Evolutionary conservation across 2,888 invertebrate genomes (phyloP).

Genomic region (Oscheius sp.): DNA sequence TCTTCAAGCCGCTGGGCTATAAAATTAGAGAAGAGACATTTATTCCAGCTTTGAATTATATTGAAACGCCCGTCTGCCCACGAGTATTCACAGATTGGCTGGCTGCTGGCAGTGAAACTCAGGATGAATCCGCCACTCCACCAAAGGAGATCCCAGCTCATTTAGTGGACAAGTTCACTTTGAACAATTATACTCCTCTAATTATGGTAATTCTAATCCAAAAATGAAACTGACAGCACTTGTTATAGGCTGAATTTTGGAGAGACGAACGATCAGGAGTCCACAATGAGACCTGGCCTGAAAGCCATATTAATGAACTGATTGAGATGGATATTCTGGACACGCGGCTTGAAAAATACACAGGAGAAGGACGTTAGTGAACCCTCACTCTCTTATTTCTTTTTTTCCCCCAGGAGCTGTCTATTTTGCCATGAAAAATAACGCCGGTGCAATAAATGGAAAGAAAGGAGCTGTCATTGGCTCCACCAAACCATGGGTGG

Average conservation of each 20-base stretch:
- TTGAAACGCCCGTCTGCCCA: background rate
- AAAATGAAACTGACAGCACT: too few relatives aligned
- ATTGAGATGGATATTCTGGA: background rate
- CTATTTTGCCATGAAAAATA: conserved; percentile 2
- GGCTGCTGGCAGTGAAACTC: background rate
- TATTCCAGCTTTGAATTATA: conserved; percentile 7
- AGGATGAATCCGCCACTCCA: conserved; percentile 27
- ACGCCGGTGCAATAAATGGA: background rate
- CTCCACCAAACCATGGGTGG: conserved; percentile 1
- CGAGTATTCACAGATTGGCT: conserved; percentile 22
- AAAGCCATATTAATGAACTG: background rate
- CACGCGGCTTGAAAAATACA: background rate
- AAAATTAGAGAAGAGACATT: background rate
- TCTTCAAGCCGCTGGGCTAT: conserved; percentile 7
- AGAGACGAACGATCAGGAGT: background rate
- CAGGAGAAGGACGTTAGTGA: background rate
- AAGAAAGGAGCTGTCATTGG: conserved; percentile 7
- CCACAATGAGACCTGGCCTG: background rate
- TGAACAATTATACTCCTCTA: background rate
- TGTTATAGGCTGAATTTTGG: too few relatives aligned
- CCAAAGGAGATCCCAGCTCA: background rate
- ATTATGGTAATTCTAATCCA: background rate
- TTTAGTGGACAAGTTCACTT: background rate
- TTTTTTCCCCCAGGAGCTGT: background rate
- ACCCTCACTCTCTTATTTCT: background rate